phyloP scores from a whole-genome alignment of 2,888 invertebrate genomes.

The Spisula solida region DNA sequence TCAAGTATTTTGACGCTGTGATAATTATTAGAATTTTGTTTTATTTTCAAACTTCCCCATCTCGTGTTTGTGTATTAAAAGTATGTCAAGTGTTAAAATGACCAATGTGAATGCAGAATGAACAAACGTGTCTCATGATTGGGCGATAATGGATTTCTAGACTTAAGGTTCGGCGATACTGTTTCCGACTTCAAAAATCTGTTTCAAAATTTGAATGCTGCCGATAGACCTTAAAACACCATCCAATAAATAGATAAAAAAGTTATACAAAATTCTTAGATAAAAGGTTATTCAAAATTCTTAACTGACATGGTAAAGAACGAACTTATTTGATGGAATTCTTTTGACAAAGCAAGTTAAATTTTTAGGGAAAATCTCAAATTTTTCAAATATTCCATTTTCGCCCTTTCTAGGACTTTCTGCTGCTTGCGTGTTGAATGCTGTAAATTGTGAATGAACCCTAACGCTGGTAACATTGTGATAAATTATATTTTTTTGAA shows the following conservation, averaged over 20 bases:
- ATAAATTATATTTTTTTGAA: constrained; percentile 26
- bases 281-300: too few relatives aligned
- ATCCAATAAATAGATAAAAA: too few relatives aligned
- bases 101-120: background rate
- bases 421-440: background rate
- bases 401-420: background rate
- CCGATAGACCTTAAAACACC: too few relatives aligned
- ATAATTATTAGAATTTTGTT: constrained; percentile 55
- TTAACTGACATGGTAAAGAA: too few relatives aligned
- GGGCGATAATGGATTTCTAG: background rate
- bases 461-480: constrained; percentile 24
- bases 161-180: too few relatives aligned
- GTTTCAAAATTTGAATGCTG: too few relatives aligned
- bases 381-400: background rate
- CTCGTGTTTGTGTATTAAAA: constrained; percentile 20
- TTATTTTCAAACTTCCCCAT: constrained; percentile 40
- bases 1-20: constrained; percentile 64
- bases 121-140: background rate
- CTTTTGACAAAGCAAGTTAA: too few relatives aligned
- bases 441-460: background rate
- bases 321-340: too few relatives aligned
- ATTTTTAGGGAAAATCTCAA: too few relatives aligned
- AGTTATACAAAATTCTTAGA: too few relatives aligned
- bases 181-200: too few relatives aligned
- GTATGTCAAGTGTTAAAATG: constrained; percentile 24